Evolutionary conservation across 2,888 invertebrate species (phyloP), one percentile per base, ranked within the genome.

Genomic region (Gerosis bhagava): DNA sequence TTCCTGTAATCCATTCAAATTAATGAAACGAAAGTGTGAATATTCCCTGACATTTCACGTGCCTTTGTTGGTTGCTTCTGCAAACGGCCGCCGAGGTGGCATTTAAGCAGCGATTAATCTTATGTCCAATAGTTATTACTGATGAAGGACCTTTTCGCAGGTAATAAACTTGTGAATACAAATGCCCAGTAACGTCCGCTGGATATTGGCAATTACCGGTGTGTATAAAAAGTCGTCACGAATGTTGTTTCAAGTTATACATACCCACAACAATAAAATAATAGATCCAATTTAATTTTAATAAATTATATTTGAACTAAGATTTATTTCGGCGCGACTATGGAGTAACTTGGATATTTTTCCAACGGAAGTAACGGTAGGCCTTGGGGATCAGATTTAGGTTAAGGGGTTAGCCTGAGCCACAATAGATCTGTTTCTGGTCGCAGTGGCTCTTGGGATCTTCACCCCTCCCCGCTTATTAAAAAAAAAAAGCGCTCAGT

Each of bases 21-120:
- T n/a, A n/a, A n/a, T n/a, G n/a, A n/a, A n/a, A n/a, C n/a, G n/a
- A 21, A 26, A 35, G 35, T 34, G 35, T 43, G 15, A 19, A 16
- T 35, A 0, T 15, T 28, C 43, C 34, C 43, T 21, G 35, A 26
- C 35, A 35, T 43, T 42, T 32, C 24, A 25, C 16, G 15, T 11
- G 15, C n/a, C 15, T 12, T 15, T 24, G 13, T 22, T 24, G 25
- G 25, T 12, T 19, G 43, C 43, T 35, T 16, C 35, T 36, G 35
- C 43, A 19, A 29, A 21, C 28, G 28, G 35, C 35, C 39, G 28
- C 5, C 39, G 43, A 21, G 25, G 28, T 44, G 44, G 28, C 44
- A 28, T 44, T 44, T 29, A 44, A 44, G 35, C 28, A 28, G 35
- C 35, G 22, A 44, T 44, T 44, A 44, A 44, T 44, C 44, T 36